A percentile compares a stretch with the other conserved stretches of the same genome.
Evolutionary conservation across 2,113 vertebrate species (phyloP).

Genomic region (Corythornis cristatus): DNA sequence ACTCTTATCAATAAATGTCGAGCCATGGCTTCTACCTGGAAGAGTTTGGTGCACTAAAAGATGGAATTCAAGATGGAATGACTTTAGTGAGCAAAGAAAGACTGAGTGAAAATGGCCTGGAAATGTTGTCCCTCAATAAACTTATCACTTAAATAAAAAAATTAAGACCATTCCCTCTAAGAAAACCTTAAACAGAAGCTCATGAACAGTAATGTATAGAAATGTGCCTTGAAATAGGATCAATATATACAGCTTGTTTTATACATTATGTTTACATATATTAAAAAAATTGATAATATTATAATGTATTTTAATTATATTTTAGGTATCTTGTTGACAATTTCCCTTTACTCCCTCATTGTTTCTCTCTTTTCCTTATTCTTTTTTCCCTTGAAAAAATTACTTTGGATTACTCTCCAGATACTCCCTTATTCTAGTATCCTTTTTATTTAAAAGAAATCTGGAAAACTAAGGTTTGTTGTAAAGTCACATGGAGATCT

Average conservation of each 20-base stretch:
- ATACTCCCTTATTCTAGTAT: background rate
- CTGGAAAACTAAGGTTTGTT: background rate
- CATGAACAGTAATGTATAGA: background rate
- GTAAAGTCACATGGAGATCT: background rate
- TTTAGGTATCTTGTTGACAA: constrained; percentile 27
- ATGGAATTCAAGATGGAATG: background rate
- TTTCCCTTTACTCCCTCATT: background rate
- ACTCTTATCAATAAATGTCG: background rate
- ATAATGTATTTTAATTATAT: constrained; percentile 29
- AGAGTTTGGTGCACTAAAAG: background rate
- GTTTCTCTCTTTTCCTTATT: background rate
- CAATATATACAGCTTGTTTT: background rate
- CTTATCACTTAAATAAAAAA: background rate
- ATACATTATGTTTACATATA: constrained; percentile 16
- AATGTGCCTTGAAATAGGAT: constrained; percentile 1
- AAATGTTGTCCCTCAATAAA: background rate
- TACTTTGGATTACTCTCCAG: background rate
- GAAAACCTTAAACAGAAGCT: constrained; percentile 34
- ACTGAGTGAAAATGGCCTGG: background rate
- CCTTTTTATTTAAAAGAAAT: background rate
- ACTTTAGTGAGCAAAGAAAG: background rate
- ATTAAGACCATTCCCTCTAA: background rate
- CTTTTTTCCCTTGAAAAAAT: background rate
- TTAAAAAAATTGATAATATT: background rate
- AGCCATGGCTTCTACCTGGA: background rate